Evolutionary conservation across 2,888 invertebrate genomes (phyloP).

Genomic region (Meandrusa payeni): DNA sequence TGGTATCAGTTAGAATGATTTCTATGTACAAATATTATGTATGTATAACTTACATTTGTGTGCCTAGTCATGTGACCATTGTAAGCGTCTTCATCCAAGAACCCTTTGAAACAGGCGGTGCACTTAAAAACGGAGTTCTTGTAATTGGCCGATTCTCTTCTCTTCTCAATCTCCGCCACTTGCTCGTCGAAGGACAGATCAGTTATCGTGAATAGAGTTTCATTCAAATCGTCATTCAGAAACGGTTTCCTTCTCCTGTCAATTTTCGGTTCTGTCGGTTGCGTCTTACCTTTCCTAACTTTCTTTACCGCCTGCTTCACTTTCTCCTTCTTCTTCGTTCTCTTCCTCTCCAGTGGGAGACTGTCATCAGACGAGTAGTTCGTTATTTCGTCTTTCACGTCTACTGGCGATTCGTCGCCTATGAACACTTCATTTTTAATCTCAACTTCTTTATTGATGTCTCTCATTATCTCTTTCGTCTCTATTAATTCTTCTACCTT

Average conservation of each 20-base stretch:
- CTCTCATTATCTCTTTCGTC: conserved; percentile 4
- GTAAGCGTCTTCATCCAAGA: conserved; percentile 62
- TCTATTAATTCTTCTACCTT: too few species aligned
- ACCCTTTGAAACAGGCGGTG: conserved; percentile 61
- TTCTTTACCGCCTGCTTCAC: conserved; percentile 28
- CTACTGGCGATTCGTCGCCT: conserved; percentile 20
- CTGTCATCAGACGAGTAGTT: conserved; percentile 52
- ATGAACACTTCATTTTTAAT: conserved; percentile 30
- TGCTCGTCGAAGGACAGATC: conserved; percentile 60
- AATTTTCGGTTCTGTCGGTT: conserved; percentile 46
- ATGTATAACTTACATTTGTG: conserved; percentile 52
- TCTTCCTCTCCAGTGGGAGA: conserved; percentile 42
- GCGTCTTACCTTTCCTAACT: conserved; percentile 26
- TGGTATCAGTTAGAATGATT: too few species aligned
- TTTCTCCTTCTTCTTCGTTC: conserved; percentile 39
- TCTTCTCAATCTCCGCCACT: conserved; percentile 59
- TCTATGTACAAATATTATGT: too few species aligned
- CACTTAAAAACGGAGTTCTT: conserved; percentile 64
- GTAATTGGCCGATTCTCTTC: conserved; percentile 58
- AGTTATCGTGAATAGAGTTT: conserved; percentile 58
- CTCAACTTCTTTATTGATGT: conserved; percentile 25
- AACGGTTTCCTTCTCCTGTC: conserved; percentile 62
- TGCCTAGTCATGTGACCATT: conserved; percentile 59
- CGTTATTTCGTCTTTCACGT: conserved; percentile 28
- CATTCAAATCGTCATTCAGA: conserved; percentile 59